These are phyloP conservation scores for Mongoloraphidia duomilia DNA, from an alignment of 2,888 invertebrate species.

Conservation along the genomic window DNA sequence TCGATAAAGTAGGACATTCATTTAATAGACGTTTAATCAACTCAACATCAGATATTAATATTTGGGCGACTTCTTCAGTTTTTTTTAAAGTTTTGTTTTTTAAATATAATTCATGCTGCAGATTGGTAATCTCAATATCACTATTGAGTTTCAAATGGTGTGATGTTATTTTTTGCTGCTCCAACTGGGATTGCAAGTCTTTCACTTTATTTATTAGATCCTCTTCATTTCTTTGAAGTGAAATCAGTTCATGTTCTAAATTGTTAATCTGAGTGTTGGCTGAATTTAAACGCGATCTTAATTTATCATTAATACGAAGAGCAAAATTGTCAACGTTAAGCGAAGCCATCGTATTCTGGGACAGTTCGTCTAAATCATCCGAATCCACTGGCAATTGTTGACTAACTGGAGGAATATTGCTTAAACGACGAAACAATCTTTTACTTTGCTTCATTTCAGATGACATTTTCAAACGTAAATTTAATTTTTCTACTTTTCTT, in stretches of 20 bases:
- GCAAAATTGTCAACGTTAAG: neutral
- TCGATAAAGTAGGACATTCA: no score
- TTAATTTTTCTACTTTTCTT: neutral
- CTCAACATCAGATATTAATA: neutral
- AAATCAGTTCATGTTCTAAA: neutral
- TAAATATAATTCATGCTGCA: neutral
- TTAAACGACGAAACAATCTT: no score
- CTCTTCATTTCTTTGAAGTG: neutral
- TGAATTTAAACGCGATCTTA: neutral
- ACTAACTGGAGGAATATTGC: no score
- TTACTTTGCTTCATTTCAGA: no score
- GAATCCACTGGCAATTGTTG: no score
- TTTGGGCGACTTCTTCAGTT: neutral
- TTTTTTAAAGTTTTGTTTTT: neutral
- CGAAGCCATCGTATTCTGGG: neutral
- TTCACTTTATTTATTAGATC: neutral
- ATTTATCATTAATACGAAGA: neutral
- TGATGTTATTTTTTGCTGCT: neutral
- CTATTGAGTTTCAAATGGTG: neutral
- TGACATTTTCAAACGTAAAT: neutral
- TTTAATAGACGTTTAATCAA: neutral
- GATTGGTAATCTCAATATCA: neutral
- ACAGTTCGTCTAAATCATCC: no score
- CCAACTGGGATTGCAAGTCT: neutral
- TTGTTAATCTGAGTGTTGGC: neutral